Evolutionary conservation across 2,113 vertebrate species (phyloP), one percentile per base, ranked within the genome.

Genomic region (Sialia sialis): DNA sequence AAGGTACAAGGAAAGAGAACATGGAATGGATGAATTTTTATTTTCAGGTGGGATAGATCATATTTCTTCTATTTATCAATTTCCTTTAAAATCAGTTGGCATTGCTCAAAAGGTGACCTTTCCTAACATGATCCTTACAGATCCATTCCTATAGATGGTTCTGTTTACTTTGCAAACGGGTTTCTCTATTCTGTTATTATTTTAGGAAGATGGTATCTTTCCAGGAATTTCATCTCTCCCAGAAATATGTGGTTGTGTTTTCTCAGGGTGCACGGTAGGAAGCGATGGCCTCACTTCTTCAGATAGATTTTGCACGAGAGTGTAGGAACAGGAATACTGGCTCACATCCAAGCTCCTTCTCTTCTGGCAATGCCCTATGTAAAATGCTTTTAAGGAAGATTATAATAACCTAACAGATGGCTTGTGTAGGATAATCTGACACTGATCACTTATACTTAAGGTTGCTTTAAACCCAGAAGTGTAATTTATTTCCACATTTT

Each of bases 361-460:
- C 58, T 94, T 90, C 85, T 93, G 84, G 90, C 92, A 95, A 73
- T 69, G 90, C 12, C 44, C 73, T 87, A 58, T 83, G 51, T 76
- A 90, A 91, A 94, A 79, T 73, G 85, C 62, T 91, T 91, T 89
- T 55, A 59, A 78, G 62, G 68, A 83, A 85, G 17, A 93, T 60
- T 96, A 87, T 94, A 87, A 91, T 95, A 94, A 83, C 75, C 62
- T 87, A 91, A 89, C 96, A 96, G 96, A 96, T 96, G 92, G 92
- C 84, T 91, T 93, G 66, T 94, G 90, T 95, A 94, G 92, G 90
- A 94, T 96, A 91, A 93, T 94, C 78, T 91, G 87, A 94, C 58
- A 90, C 78, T 85, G 74, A 91, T 72, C 9, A 3, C 69, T 96
- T 96, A 64, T 49, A 76, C 54, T 94, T 90, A 85, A 96, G 41